These are phyloP conservation scores for Rhabdornis inornatus DNA, from an alignment of 2,113 vertebrate genomes.

Conservation along the genomic window DNA sequence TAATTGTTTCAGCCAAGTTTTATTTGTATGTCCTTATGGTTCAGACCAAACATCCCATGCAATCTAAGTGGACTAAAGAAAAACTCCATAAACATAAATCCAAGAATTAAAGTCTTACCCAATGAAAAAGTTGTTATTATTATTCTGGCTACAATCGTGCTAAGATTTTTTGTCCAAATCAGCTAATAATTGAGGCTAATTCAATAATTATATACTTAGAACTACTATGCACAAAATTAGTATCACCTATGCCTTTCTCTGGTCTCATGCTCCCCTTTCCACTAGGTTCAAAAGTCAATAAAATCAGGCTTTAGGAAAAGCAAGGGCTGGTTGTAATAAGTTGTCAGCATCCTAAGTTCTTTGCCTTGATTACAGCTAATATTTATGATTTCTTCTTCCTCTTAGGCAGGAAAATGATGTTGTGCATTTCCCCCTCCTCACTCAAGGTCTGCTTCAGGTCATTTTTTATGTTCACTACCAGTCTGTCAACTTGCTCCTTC, in stretches of 20 bases:
- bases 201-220: background rate
- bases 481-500: background rate
- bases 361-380: background rate
- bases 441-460: background rate
- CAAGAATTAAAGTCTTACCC: background rate
- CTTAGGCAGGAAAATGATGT: background rate
- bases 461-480: background rate
- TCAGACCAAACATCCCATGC: background rate
- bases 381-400: background rate
- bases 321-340: background rate
- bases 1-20: background rate
- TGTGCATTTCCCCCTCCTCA: background rate
- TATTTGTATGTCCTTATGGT: background rate
- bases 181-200: background rate
- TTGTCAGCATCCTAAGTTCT: background rate
- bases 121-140: background rate
- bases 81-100: background rate
- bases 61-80: background rate
- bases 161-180: background rate
- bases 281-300: background rate
- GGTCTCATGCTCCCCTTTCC: background rate
- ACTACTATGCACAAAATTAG: background rate
- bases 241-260: background rate
- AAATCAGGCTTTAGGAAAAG: background rate
- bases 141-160: background rate